A percentile compares a stretch with the other conserved stretches of the same genome.
phyloP scores from a whole-genome alignment of 2,888 invertebrate genomes.

The Machimus atricapillus region DNA sequence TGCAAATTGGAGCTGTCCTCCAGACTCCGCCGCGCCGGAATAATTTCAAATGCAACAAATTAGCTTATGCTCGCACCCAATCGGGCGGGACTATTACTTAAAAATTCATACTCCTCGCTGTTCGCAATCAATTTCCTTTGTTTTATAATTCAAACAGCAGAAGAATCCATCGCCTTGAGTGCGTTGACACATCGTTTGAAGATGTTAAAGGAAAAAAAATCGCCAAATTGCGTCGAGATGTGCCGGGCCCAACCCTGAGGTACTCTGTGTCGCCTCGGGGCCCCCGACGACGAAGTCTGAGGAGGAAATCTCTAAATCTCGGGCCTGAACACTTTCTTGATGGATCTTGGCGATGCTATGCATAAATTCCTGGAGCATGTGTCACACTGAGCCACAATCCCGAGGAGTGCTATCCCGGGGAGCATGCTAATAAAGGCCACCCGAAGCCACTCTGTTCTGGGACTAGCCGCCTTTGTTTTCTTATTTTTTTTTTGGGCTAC shows the following conservation, averaged over 20 bases:
- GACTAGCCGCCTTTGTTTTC: background rate
- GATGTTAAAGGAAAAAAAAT: background rate
- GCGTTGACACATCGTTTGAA: background rate
- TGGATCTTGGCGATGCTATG: background rate
- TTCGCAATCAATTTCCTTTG: background rate
- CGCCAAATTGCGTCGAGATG: background rate
- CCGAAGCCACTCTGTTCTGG: background rate
- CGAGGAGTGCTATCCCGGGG: background rate
- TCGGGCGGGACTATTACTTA: background rate
- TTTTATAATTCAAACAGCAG: background rate
- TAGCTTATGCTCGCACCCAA: background rate
- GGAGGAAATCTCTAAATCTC: background rate
- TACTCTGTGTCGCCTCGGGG: background rate
- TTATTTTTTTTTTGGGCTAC: background rate
- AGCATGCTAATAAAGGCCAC: slow-evolving; percentile 2
- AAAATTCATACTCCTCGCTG: background rate
- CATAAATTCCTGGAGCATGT: background rate
- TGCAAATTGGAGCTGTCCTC: background rate
- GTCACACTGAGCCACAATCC: background rate
- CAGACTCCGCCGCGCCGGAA: background rate
- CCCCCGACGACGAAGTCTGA: background rate
- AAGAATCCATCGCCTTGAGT: background rate
- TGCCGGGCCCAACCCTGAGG: background rate
- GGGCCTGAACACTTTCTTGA: background rate
- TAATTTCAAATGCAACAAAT: slow-evolving; percentile 3